These are phyloP conservation scores for Alloscopus bannaensis DNA, from an alignment of 2,888 invertebrate genomes.

Conservation along the genomic window DNA sequence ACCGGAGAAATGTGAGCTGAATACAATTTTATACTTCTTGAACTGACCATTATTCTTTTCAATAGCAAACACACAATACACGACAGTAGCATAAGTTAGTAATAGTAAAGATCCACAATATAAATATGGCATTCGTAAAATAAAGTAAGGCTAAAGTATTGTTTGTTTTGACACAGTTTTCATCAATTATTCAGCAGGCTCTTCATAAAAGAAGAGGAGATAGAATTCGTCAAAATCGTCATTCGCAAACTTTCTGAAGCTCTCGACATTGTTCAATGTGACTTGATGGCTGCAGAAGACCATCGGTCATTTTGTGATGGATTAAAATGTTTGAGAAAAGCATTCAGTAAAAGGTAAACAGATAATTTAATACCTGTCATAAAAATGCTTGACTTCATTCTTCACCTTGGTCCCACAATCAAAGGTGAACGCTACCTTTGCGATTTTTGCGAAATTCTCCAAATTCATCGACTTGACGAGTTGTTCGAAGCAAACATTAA, in stretches of 20 bases:
- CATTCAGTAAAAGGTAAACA: not conserved
- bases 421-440: constrained; percentile 28
- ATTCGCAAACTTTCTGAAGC: constrained; percentile 30
- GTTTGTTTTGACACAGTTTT: too few relatives aligned
- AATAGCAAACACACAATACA: too few relatives aligned
- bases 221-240: constrained; percentile 32
- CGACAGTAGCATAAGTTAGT: too few relatives aligned
- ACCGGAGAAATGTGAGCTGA: too few relatives aligned
- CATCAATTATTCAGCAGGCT: too few relatives aligned
- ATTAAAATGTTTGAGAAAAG: not conserved
- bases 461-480: constrained; percentile 27
- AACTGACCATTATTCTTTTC: too few relatives aligned
- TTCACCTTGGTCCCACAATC: constrained; percentile 38
- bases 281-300: constrained; percentile 36
- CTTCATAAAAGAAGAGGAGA: constrained; percentile 35
- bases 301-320: too few relatives aligned
- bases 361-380: constrained; percentile 22
- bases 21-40: too few relatives aligned
- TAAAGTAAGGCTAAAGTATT: too few relatives aligned
- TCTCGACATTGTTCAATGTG: constrained; percentile 20
- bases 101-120: too few relatives aligned
- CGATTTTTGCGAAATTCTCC: constrained; percentile 41
- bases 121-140: too few relatives aligned
- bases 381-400: constrained; percentile 45
- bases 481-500: constrained; percentile 21